A percentile compares a stretch with the other conserved stretches of the same genome.
Conservation (phyloP, 2,113 vertebrate genomes). For the Gracilinanus agilis region DNA sequence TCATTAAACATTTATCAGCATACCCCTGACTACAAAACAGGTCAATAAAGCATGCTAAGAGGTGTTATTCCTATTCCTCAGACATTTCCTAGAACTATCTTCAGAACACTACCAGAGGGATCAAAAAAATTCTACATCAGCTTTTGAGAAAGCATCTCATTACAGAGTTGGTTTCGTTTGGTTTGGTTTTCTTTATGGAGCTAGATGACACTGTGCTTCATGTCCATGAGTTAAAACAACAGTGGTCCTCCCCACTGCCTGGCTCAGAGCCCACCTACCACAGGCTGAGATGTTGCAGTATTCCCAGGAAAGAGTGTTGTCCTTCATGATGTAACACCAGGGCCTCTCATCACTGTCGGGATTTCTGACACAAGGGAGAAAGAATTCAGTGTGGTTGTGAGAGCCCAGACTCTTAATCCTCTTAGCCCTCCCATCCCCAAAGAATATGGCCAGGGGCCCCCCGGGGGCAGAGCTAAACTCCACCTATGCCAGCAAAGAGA, state of each 20-base stretch:
- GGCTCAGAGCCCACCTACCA: conserved; percentile 69
- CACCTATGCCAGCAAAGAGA: background rate
- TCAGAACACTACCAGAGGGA: too few species aligned
- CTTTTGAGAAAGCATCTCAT: background rate
- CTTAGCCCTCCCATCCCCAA: background rate
- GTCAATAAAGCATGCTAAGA: background rate
- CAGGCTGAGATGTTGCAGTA: conserved; percentile 90
- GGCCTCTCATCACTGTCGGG: conserved; percentile 92
- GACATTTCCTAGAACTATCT: background rate
- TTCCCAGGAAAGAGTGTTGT: conserved; percentile 92
- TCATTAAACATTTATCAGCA: background rate
- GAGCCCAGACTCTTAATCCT: background rate
- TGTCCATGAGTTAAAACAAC: background rate
- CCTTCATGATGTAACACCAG: conserved; percentile 93
- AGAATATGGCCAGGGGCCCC: background rate
- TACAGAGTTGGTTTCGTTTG: background rate
- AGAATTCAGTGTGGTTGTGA: background rate
- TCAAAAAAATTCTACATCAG: background rate
- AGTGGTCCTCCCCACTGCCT: background rate
- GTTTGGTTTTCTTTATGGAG: background rate
- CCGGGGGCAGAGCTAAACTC: background rate
- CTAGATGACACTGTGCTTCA: background rate
- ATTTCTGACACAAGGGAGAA: conserved; percentile 84
- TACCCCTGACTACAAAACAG: background rate
- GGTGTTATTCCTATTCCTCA: background rate